Conservation (phyloP, 2,797 vertebrate species). For the Nothura maculosa region DNA sequence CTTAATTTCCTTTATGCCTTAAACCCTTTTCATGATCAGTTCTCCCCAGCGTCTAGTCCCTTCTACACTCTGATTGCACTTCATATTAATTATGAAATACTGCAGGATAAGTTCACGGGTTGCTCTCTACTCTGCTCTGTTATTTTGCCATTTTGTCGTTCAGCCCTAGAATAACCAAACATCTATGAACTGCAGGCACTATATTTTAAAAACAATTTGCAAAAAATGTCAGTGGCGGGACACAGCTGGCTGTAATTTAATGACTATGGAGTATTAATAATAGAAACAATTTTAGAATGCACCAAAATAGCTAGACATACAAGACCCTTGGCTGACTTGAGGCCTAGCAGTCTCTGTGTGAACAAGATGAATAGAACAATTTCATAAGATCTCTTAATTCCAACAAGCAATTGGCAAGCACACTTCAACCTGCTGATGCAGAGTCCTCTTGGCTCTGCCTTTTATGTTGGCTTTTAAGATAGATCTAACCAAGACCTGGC, state of each 20-base stretch:
- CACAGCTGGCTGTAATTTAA: conserved; percentile 62
- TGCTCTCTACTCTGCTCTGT: neutral
- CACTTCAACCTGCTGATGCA: neutral
- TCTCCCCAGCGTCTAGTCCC: neutral
- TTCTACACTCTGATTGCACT: neutral
- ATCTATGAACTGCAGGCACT: neutral
- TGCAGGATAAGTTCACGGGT: neutral
- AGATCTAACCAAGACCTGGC: conserved; percentile 43
- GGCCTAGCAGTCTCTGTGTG: neutral
- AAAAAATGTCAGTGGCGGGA: conserved; percentile 33
- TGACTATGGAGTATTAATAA: conserved; percentile 43
- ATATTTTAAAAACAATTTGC: conserved; percentile 15
- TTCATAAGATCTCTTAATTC: conserved; percentile 1
- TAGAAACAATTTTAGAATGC: conserved; percentile 50
- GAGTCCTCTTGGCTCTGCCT: conserved; percentile 5
- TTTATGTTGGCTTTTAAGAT: conserved; percentile 30
- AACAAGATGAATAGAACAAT: neutral
- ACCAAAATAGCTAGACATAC: conserved; percentile 42
- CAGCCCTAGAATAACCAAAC: neutral
- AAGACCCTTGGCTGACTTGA: conserved; percentile 53
- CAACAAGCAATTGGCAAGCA: conserved; percentile 20
- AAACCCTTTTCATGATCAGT: neutral
- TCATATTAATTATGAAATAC: neutral
- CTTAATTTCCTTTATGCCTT: conserved; percentile 30
- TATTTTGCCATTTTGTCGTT: neutral